phyloP scores from a whole-genome alignment of 2,113 vertebrate species.

The Puntigrus tetrazona region DNA sequence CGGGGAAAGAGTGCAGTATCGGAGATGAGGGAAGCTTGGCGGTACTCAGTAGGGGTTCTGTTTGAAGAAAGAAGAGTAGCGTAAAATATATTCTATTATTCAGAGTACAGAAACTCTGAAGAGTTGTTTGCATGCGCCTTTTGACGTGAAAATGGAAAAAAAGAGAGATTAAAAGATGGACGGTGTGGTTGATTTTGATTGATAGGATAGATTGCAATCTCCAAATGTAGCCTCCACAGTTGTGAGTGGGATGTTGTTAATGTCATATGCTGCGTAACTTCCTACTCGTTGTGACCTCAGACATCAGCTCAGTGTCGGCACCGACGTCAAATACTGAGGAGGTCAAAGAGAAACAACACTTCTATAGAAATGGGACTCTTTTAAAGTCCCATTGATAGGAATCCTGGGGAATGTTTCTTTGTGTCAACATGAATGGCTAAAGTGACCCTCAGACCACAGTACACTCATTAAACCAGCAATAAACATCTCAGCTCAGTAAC shows the following conservation, averaged over 20 bases:
- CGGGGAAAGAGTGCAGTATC: slow-evolving; percentile 31
- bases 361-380: slow-evolving; percentile 51
- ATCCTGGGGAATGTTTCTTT: slow-evolving; percentile 60
- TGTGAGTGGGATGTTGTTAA: slow-evolving; percentile 3
- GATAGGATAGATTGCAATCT: background rate
- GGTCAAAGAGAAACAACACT: slow-evolving; percentile 61
- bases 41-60: slow-evolving; percentile 66
- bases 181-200: background rate
- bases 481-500: background rate
- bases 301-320: slow-evolving; percentile 55
- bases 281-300: slow-evolving; percentile 33
- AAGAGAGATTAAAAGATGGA: background rate
- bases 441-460: slow-evolving; percentile 56
- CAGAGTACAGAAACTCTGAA: slow-evolving; percentile 14
- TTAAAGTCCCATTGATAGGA: slow-evolving; percentile 58
- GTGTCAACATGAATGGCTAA: slow-evolving; percentile 44
- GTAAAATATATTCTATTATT: slow-evolving; percentile 42
- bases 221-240: background rate
- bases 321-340: slow-evolving; percentile 42
- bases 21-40: slow-evolving; percentile 54
- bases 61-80: slow-evolving; percentile 33
- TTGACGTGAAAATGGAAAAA: background rate
- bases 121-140: background rate
- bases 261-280: background rate
- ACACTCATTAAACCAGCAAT: slow-evolving; percentile 14